Evolutionary conservation across 2,797 vertebrate species (phyloP).

Genomic region (Microchirus variegatus): DNA sequence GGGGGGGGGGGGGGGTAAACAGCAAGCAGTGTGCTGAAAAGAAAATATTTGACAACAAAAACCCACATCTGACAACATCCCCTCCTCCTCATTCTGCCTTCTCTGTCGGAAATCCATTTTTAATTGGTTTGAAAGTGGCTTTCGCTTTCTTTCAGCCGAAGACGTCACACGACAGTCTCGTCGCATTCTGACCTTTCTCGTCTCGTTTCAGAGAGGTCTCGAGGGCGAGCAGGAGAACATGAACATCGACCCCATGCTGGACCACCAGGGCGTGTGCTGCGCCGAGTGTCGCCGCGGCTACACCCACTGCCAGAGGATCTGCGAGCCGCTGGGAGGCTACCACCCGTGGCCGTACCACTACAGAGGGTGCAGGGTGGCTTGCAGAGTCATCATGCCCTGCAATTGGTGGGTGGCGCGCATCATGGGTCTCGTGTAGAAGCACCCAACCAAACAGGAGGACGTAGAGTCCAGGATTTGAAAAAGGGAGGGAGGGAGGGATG

Average conservation of each 20-base stretch:
- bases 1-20: slow-evolving; percentile 58
- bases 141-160: slow-evolving; percentile 1
- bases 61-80: slow-evolving; percentile 63
- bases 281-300: slow-evolving; percentile 88
- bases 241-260: slow-evolving; percentile 91
- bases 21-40: slow-evolving; percentile 39
- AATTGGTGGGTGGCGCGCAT: slow-evolving; percentile 95
- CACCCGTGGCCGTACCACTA: slow-evolving; percentile 90
- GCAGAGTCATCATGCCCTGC: slow-evolving; percentile 92
- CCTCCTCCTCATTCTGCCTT: slow-evolving; percentile 40
- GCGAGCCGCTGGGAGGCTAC: slow-evolving; percentile 88
- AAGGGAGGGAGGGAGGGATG: background rate
- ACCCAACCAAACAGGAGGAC: slow-evolving; percentile 24
- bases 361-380: slow-evolving; percentile 87
- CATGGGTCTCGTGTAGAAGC: slow-evolving; percentile 84
- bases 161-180: slow-evolving; percentile 1
- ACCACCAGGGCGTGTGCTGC: slow-evolving; percentile 92
- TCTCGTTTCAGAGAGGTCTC: slow-evolving; percentile 77
- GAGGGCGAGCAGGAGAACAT: slow-evolving; percentile 85
- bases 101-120: slow-evolving; percentile 57
- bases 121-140: slow-evolving; percentile 64
- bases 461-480: slow-evolving; percentile 17
- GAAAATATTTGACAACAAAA: slow-evolving; percentile 71
- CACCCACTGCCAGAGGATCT: slow-evolving; percentile 90
- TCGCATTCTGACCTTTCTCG: background rate